Evolutionary conservation across 2,888 invertebrate genomes (phyloP).

Genomic region (Acronicta aceris): DNA sequence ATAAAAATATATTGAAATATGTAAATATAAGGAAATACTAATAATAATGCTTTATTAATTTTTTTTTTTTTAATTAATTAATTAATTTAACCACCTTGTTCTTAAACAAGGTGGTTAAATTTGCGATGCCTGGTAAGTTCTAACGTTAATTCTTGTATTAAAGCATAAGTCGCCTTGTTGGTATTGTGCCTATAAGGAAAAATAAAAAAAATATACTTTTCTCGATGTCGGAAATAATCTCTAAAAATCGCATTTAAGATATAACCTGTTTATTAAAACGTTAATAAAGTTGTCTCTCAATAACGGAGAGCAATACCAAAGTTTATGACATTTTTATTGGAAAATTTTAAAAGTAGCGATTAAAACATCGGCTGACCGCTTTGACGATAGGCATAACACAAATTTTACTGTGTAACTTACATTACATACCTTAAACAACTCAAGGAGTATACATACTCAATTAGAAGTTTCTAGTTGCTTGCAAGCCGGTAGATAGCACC

Average conservation of each 20-base stretch:
- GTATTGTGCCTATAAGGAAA: too few relatives aligned
- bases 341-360: slow-evolving; percentile 56
- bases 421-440: slow-evolving; percentile 34
- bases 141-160: too few relatives aligned
- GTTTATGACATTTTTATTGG: slow-evolving; percentile 60
- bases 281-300: slow-evolving; percentile 45
- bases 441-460: slow-evolving; percentile 46
- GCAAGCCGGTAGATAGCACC: slow-evolving; percentile 65
- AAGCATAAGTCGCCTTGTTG: too few relatives aligned
- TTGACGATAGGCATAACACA: slow-evolving; percentile 51
- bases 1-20: too few relatives aligned
- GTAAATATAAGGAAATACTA: too few relatives aligned
- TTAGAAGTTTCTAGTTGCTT: slow-evolving; percentile 66
- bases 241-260: slow-evolving; percentile 22
- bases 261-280: slow-evolving; percentile 38
- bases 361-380: slow-evolving; percentile 43
- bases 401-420: slow-evolving; percentile 36
- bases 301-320: slow-evolving; percentile 37
- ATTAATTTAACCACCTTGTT: too few relatives aligned
- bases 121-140: too few relatives aligned
- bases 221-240: neutral
- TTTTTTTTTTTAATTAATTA: too few relatives aligned
- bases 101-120: too few relatives aligned
- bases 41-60: too few relatives aligned
- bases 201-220: slow-evolving; percentile 2